Evolutionary conservation across 2,797 vertebrate genomes (phyloP), one percentile per base, ranked within the genome.

Genomic region (Eulemur mongoz): DNA sequence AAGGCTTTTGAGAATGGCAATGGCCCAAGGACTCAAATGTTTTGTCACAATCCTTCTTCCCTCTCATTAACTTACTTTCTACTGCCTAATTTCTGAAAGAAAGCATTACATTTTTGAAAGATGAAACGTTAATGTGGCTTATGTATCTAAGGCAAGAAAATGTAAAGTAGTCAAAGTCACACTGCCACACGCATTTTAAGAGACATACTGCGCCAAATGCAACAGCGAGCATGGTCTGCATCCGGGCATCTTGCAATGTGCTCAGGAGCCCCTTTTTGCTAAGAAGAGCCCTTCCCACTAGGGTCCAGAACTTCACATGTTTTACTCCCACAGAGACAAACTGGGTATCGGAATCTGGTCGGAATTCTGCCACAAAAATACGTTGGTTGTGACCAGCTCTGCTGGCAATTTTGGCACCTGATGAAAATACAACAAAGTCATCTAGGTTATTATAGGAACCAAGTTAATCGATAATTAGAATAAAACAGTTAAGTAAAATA

Each of bases 261-360:
- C 99, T 99, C 98, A 99, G 98, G 25, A 99, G 99, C n/a, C 99
- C 99, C 98, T 99, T 99, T 97, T 99, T 99, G 98, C 99, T 99
- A 40, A 99, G 99, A 96, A 99, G 98, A 93, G 99, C 99, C 96
- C 99, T 99, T 95, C 99, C 99, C 4, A 99, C 99, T 97, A 99
- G 98, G 0, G 99, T 99, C 99, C 99, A 99, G 99, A 99, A 99
- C 76, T 99, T 99, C 89, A 99, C 99, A 0, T 99, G 99, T 57
- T 99, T 99, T 43, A 99, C 99, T 86, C 99, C 99, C 98, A 99
- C 99, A 5, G 99, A 99, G 98, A 99, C 99, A 98, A 99, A 99
- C 98, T 99, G 99, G 20, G 99, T 99, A 98, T 99, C 99, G 0
- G 99, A 99, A 98, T 99, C 99, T 0, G 99, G 99, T 7, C 99